Base-by-base conservation (phyloP, 2,888 invertebrate genomes). In the Ashinkailepas kermadecensis region DNA sequence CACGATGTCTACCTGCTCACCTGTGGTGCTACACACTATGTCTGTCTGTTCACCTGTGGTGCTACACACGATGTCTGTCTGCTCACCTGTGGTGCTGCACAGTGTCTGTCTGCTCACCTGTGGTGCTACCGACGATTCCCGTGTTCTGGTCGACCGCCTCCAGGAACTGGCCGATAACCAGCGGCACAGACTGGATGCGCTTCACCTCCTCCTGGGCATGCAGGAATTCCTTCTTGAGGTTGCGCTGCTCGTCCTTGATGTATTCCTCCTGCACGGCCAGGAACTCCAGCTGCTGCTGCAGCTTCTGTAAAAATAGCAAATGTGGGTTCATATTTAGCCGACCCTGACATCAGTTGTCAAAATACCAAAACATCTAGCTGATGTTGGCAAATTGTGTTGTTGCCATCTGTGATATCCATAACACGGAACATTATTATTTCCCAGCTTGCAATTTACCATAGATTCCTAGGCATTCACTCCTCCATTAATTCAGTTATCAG, bases 91-190 rank as follows among this genome's bases (percentile, higher is more conserved):
- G 39, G 99, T 99, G 80, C 98, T 98, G n/a, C n/a, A n/a, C n/a
- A n/a, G n/a, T n/a, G n/a, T n/a, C n/a, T 25, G n/a, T n/a, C n/a
- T n/a, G n/a, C 74, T 82, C 84, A 90, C 90, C 91, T 65, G 99
- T 99, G 39, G 99, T 99, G 80, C 98, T 98, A 80, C 99, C 98
- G 83, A 99, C 99, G 88, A 99, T 99, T 83, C 99, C 99, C 84
- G 98, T 98, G 87, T 99, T 98, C 87, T 97, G 99, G 88, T 99
- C 99, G 65, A 99, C 98, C 83, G 99, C 99, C 89, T 99, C 99
- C 85, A 99, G 90, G 88, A 99, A 99, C 88, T 99, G 99, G 1
- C 99, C 99, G 87, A 99, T 99, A 0, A 99, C 99, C 81, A 99
- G 90, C 2, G 99, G 99, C 54, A 99, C 99, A 83, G 98, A 98